These are phyloP conservation scores for Physeter macrocephalus DNA, from an alignment of 2,113 vertebrate species.

Conservation along the genomic window DNA sequence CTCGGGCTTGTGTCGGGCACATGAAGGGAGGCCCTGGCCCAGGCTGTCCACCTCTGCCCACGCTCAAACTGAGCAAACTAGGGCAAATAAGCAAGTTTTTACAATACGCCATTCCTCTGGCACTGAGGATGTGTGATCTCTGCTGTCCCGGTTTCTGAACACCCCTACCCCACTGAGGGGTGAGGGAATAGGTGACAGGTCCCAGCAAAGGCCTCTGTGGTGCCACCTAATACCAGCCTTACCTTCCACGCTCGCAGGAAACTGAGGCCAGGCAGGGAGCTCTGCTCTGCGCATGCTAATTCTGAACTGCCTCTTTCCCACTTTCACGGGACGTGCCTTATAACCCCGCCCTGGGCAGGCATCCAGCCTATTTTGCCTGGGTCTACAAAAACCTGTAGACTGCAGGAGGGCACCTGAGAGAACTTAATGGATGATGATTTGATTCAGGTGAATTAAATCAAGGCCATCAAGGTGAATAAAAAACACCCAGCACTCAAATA, in stretches of 20 bases:
- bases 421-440: neutral
- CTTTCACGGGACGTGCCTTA: accelerated
- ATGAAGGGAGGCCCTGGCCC: neutral
- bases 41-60: neutral
- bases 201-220: accelerated
- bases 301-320: neutral
- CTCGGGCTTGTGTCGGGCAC: neutral
- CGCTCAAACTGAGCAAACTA: neutral
- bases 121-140: neutral
- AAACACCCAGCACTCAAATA: neutral
- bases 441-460: neutral
- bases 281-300: too few species aligned
- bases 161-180: too few species aligned
- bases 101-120: neutral
- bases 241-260: neutral
- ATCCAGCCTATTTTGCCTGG: accelerated
- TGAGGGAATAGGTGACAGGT: neutral
- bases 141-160: neutral
- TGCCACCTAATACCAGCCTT: neutral
- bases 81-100: neutral
- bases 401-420: neutral
- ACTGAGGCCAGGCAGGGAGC: neutral
- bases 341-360: too few species aligned
- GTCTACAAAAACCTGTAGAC: neutral
- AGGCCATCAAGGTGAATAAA: neutral